Percentiles rank a stretch among this genome's conserved stretches.
These are phyloP conservation scores for Corythucha ciliata DNA, from an alignment of 2,888 invertebrate genomes.

Conservation along the genomic window DNA sequence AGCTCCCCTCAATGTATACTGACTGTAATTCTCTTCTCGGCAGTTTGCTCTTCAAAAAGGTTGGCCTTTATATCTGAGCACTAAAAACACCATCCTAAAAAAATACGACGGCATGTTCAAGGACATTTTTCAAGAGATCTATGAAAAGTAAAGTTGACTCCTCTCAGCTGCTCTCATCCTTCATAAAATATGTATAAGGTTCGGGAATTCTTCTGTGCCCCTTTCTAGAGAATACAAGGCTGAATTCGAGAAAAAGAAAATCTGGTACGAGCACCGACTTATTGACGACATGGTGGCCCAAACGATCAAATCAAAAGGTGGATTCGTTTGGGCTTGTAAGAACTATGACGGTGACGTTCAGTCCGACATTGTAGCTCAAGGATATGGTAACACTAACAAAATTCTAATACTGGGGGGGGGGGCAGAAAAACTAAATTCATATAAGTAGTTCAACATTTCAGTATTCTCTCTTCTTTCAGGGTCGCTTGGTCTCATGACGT, in stretches of 20 bases:
- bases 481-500: slow-evolving; percentile 83
- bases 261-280: slow-evolving; percentile 85
- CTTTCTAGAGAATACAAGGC: slow-evolving; percentile 58
- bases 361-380: slow-evolving; percentile 76
- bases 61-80: slow-evolving; percentile 82
- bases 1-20: no score
- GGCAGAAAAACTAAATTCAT: no score
- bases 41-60: slow-evolving; percentile 69
- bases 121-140: slow-evolving; percentile 84
- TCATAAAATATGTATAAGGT: no score
- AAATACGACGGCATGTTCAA: slow-evolving; percentile 83
- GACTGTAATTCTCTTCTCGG: no score
- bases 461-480: no score
- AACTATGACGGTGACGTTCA: slow-evolving; percentile 90
- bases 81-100: slow-evolving; percentile 86
- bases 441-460: no score
- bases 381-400: no score
- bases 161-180: no score
- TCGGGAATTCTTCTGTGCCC: no score
- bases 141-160: slow-evolving; percentile 53
- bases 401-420: no score
- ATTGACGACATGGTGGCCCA: slow-evolving; percentile 92
- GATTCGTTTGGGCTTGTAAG: slow-evolving; percentile 88
- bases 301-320: slow-evolving; percentile 69
- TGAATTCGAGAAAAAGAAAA: slow-evolving; percentile 63